Evolutionary conservation across 2,113 vertebrate species (phyloP).

Genomic region (Plestiodon gilberti): DNA sequence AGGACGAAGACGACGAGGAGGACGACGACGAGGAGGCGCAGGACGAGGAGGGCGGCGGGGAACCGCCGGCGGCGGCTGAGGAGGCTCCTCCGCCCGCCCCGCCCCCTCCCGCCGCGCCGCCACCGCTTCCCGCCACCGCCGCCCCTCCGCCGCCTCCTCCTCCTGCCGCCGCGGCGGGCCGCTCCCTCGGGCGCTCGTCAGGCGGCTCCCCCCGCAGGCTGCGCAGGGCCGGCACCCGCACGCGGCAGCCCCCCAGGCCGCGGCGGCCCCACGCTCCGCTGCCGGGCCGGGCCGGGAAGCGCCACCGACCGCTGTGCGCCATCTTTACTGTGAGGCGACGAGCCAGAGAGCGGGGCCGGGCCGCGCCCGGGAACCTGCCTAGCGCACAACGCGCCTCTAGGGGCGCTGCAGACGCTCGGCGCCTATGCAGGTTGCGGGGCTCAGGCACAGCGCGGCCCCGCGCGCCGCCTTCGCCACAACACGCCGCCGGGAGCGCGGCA

Average conservation of each 20-base stretch:
- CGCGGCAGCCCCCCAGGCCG: slow-evolving; percentile 87
- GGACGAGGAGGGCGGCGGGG: background rate
- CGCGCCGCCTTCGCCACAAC: slow-evolving; percentile 78
- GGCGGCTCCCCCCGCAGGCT: slow-evolving; percentile 54
- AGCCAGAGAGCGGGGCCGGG: slow-evolving; percentile 76
- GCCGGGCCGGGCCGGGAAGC: slow-evolving; percentile 98
- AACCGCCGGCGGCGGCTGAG: slow-evolving; percentile 35
- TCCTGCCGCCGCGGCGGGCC: slow-evolving; percentile 68
- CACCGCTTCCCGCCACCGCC: slow-evolving; percentile 56
- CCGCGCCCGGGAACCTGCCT: slow-evolving; percentile 68
- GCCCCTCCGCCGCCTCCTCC: slow-evolving; percentile 61
- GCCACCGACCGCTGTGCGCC: slow-evolving; percentile 99
- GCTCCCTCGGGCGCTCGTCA: slow-evolving; percentile 72
- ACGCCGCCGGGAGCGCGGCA: slow-evolving; percentile 56
- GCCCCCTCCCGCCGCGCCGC: slow-evolving; percentile 59
- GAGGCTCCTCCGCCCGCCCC: background rate
- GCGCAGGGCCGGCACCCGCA: slow-evolving; percentile 84
- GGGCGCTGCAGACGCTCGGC: background rate
- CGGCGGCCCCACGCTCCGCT: slow-evolving; percentile 89
- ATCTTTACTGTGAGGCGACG: slow-evolving; percentile 90
- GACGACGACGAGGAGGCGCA: background rate
- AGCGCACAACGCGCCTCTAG: background rate
- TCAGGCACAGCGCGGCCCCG: slow-evolving; percentile 74
- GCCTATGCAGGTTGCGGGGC: slow-evolving; percentile 16
- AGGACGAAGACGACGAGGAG: background rate